A percentile compares a stretch with the other conserved stretches of the same genome.
Conservation (phyloP, 2,888 invertebrate genomes). For the Epinotia bilunana region DNA sequence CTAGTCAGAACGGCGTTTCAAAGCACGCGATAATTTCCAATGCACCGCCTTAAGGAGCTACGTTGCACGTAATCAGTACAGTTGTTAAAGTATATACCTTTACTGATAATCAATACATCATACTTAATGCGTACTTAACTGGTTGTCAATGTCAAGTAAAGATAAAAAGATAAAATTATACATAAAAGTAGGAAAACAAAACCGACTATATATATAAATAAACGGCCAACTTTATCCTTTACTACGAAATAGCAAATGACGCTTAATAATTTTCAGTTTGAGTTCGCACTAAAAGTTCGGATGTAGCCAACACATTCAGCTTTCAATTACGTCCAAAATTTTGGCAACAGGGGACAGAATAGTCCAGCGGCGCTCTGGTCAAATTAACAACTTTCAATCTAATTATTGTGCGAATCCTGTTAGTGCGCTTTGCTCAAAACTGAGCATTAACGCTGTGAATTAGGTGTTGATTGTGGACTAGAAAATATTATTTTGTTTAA, state of each 20-base stretch:
- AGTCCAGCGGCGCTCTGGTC: constrained; percentile 49
- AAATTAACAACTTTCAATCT: constrained; percentile 60
- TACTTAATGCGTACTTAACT: not conserved
- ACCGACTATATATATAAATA: not conserved
- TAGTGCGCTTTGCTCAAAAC: constrained; percentile 44
- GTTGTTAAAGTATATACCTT: no score
- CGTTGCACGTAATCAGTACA: no score
- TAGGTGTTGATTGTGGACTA: constrained; percentile 14
- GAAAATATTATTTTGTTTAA: not conserved
- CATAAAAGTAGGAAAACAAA: not conserved
- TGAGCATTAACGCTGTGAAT: constrained; percentile 21
- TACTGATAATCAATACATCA: no score
- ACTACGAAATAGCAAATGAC: constrained; percentile 21
- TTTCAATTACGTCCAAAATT: constrained; percentile 55
- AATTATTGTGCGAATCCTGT: constrained; percentile 51
- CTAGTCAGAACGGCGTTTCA: no score
- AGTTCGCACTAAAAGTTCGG: constrained; percentile 45
- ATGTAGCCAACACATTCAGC: constrained; percentile 51
- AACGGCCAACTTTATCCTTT: constrained; percentile 6
- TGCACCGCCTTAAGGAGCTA: no score
- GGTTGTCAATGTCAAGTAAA: not conserved
- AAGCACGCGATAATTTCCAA: no score
- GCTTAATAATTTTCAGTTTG: constrained; percentile 31
- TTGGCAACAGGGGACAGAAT: constrained; percentile 50
- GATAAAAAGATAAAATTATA: not conserved